A percentile compares a stretch with the other conserved stretches of the same genome.
Conservation (phyloP, 2,888 invertebrate species). For the Anaspis maculata region DNA sequence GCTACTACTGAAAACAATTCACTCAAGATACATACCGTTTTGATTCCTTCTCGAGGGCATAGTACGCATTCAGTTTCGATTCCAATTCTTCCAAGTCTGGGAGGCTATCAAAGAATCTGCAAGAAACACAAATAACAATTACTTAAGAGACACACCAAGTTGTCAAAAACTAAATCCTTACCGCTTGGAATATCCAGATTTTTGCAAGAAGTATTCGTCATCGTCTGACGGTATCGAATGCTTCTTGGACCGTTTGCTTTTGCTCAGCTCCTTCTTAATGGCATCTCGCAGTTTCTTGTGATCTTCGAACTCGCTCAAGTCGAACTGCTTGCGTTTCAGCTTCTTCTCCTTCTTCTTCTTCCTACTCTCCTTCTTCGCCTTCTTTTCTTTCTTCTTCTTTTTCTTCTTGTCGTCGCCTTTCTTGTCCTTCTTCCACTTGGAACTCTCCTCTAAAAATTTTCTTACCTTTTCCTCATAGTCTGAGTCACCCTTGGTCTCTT, state of each 20-base stretch:
- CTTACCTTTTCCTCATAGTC: slow-evolving; percentile 80
- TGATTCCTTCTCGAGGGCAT: slow-evolving; percentile 63
- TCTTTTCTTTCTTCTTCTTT: slow-evolving; percentile 47
- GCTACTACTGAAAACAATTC: no score
- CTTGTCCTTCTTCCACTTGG: slow-evolving; percentile 66
- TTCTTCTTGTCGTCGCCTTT: slow-evolving; percentile 58
- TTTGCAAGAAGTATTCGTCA: slow-evolving; percentile 43
- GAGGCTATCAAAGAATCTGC: slow-evolving; percentile 56
- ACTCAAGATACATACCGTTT: slow-evolving; percentile 54
- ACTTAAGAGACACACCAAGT: no score
- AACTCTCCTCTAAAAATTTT: slow-evolving; percentile 76
- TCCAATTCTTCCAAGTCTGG: slow-evolving; percentile 69
- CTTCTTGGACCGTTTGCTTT: slow-evolving; percentile 38
- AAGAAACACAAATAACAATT: no score
- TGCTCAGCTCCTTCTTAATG: slow-evolving; percentile 50
- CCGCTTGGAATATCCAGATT: slow-evolving; percentile 41
- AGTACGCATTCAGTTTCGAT: slow-evolving; percentile 69
- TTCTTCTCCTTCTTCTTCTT: slow-evolving; percentile 68
- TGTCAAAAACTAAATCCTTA: no score
- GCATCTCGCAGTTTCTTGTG: slow-evolving; percentile 60
- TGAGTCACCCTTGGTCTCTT: slow-evolving; percentile 70
- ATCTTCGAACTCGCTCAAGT: slow-evolving; percentile 55
- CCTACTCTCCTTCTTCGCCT: slow-evolving; percentile 64
- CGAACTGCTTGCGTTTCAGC: slow-evolving; percentile 59
- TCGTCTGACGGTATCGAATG: slow-evolving; percentile 39